Conservation (phyloP, 2,113 vertebrate genomes). For the Chionodraco myersi region DNA sequence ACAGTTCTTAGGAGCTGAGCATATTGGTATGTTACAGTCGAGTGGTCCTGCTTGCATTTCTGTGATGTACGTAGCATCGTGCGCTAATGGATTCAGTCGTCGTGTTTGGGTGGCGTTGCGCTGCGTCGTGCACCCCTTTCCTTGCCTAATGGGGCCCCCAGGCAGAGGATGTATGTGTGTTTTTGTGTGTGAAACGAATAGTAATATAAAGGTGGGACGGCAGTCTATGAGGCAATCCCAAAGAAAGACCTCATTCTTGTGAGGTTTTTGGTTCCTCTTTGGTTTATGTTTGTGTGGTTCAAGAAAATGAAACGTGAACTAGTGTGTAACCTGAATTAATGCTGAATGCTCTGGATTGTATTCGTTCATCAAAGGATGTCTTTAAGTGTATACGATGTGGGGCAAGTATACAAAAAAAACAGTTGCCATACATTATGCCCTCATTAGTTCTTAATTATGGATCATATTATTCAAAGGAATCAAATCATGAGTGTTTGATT, state of each 20-base stretch:
- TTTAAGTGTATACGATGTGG: conserved; percentile 32
- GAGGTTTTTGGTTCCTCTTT: conserved; percentile 10
- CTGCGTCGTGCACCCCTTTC: conserved; percentile 77
- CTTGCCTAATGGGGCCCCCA: conserved; percentile 86
- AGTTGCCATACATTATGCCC: conserved; percentile 6
- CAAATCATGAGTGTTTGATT: background rate
- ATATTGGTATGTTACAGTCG: conserved; percentile 87
- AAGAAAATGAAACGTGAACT: conserved; percentile 30
- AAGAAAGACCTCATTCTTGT: conserved; percentile 33
- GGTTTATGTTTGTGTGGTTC: background rate
- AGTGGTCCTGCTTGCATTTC: conserved; percentile 81
- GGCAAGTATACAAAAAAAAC: conserved; percentile 27
- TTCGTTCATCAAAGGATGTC: conserved; percentile 36
- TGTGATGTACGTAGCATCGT: conserved; percentile 85
- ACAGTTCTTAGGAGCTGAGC: conserved; percentile 72
- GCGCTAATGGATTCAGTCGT: conserved; percentile 88
- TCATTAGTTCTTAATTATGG: conserved; percentile 58
- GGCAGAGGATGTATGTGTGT: conserved; percentile 49
- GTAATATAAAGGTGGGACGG: conserved; percentile 7
- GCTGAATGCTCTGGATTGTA: conserved; percentile 12
- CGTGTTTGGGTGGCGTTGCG: conserved; percentile 78
- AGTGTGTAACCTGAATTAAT: conserved; percentile 32
- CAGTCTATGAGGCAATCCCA: conserved; percentile 45
- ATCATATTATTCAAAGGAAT: conserved; percentile 30
- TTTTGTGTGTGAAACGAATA: conserved; percentile 17